Conservation (phyloP, 2,888 invertebrate genomes). For the Diaperis boleti region DNA sequence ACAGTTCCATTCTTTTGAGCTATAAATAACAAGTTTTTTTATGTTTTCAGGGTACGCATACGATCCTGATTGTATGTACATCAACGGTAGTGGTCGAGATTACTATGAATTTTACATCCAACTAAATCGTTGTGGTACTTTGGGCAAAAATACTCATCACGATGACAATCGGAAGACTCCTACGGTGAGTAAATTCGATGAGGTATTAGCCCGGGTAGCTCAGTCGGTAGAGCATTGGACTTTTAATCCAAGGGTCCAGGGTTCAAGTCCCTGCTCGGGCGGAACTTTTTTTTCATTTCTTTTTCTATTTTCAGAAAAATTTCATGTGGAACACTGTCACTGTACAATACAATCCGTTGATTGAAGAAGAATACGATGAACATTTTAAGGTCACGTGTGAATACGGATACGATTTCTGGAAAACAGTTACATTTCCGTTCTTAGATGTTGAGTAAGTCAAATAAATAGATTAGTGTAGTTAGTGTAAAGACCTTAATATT, state of each 20-base stretch:
- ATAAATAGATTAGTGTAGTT: no score
- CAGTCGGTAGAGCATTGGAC: conserved; percentile 80
- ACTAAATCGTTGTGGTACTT: conserved; percentile 90
- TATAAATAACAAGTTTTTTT: no score
- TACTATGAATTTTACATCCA: conserved; percentile 96
- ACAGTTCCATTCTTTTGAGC: no score
- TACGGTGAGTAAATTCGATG: conserved; percentile 77
- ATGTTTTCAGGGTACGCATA: conserved; percentile 91
- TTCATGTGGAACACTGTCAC: conserved; percentile 98
- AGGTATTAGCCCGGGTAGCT: conserved; percentile 73
- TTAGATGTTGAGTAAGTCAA: conserved; percentile 89
- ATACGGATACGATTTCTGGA: conserved; percentile 97
- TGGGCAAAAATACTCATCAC: conserved; percentile 88
- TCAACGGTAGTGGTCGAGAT: conserved; percentile 91
- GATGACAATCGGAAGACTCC: conserved; percentile 88
- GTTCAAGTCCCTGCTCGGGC: conserved; percentile 81
- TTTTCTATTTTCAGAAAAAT: conserved; percentile 74
- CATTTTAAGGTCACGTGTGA: conserved; percentile 97
- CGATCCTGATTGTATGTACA: conserved; percentile 94
- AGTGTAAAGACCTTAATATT: no score
- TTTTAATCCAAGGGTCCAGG: conserved; percentile 82
- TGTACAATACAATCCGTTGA: conserved; percentile 92
- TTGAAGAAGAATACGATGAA: conserved; percentile 94
- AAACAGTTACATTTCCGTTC: conserved; percentile 95
- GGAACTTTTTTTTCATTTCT: conserved; percentile 49